Percentiles rank a stretch among this genome's conserved stretches.
Evolutionary conservation across 2,113 vertebrate genomes (phyloP).

Genomic region (Pteruthius melanotis): DNA sequence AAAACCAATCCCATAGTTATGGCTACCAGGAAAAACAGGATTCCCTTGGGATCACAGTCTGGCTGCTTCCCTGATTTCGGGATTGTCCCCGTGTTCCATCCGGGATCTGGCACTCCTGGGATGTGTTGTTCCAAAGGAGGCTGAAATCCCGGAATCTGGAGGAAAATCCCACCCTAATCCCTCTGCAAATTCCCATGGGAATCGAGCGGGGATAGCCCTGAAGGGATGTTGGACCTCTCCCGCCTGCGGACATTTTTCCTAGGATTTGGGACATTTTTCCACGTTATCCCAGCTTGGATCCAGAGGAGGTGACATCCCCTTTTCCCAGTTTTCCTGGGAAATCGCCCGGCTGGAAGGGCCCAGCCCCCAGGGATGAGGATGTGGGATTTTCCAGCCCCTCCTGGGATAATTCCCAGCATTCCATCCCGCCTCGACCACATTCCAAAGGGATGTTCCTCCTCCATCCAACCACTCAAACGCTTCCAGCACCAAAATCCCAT

Average conservation of each 20-base stretch:
- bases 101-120: fast-evolving
- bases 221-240: not conserved
- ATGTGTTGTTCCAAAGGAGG: fast-evolving
- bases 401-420: not conserved
- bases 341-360: not conserved
- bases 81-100: too few relatives aligned
- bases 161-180: not conserved
- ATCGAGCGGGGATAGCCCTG: fast-evolving
- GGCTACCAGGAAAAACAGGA: not conserved
- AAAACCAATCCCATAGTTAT: not conserved
- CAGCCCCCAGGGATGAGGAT: not conserved
- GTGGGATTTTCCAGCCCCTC: fast-evolving
- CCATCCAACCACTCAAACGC: not conserved
- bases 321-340: not conserved
- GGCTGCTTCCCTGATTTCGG: too few relatives aligned
- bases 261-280: not conserved
- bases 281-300: not conserved
- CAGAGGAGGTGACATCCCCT: too few relatives aligned
- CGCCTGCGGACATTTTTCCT: fast-evolving
- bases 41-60: fast-evolving
- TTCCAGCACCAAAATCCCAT: fast-evolving
- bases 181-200: fast-evolving
- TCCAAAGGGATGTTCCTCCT: not conserved
- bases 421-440: not conserved
- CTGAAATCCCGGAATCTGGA: not conserved